These are phyloP conservation scores for Harpegnathos saltator DNA, from an alignment of 1,140 invertebrate genomes.

Conservation along the genomic window DNA sequence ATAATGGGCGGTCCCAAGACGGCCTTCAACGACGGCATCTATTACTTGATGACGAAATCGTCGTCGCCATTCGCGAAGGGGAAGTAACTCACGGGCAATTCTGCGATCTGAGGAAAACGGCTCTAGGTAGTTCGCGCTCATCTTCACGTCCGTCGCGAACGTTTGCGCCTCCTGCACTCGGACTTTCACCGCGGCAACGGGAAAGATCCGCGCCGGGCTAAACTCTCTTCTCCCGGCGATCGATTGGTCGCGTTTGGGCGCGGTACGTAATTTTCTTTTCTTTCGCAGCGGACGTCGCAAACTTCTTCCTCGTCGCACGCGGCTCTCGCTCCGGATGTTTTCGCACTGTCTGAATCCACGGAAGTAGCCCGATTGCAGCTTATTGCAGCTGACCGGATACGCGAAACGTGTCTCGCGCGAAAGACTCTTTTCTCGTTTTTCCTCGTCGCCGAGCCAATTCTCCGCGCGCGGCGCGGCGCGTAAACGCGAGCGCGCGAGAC, in stretches of 20 bases:
- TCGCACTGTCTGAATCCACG: conserved; percentile 29
- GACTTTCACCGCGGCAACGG: conserved; percentile 43
- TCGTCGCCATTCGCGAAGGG: conserved; percentile 70
- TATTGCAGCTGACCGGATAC: no score
- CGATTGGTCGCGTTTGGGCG: conserved; percentile 46
- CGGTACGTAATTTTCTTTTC: conserved; percentile 49
- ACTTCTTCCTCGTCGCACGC: background rate
- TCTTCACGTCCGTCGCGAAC: conserved; percentile 6
- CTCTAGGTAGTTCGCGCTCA: background rate
- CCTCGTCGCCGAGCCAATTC: conserved; percentile 21
- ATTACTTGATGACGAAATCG: conserved; percentile 67
- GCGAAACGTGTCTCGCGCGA: no score
- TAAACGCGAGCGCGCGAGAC: background rate
- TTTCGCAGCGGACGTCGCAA: conserved; percentile 41
- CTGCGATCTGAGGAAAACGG: background rate
- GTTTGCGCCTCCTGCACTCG: conserved; percentile 27
- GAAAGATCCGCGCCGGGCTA: conserved; percentile 43
- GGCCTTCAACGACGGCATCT: conserved; percentile 59
- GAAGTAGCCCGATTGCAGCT: no score
- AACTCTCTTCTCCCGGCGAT: conserved; percentile 45
- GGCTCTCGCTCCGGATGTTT: background rate
- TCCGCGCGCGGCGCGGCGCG: no score
- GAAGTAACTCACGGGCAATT: no score
- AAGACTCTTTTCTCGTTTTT: no score
- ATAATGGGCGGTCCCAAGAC: conserved; percentile 72